Base-by-base conservation (phyloP, 2,797 vertebrate genomes). In the Siniperca obscura region DNA sequence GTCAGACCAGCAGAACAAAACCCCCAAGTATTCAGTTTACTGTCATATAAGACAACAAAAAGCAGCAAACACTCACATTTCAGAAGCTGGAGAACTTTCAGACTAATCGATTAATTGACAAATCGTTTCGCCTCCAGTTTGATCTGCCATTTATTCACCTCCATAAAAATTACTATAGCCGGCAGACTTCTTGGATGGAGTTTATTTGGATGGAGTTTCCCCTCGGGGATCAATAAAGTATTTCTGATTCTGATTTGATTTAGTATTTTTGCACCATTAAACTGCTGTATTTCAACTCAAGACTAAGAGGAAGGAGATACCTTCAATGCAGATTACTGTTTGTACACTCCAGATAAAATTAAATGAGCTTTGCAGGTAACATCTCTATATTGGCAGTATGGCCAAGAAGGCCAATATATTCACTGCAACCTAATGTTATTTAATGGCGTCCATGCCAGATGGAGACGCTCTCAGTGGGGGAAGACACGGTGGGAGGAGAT, bases 381-480 rank as follows among this genome's bases (percentile, higher is more conserved):
- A 84, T 81, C 73, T 82, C 55, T 44, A n/a, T 44, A 22, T 59
- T 34, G 69, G 55, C 82, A 34, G 64, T 30, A 14, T 62, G 64
- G 30, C 56, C 75, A n/a, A n/a, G 22, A 11, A 67, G 64, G 30
- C 56, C 78, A n/a, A n/a, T 25, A 59, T 7, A 71, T 74, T 77
- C 44, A 8, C 3, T 6, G 53, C 1, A 3, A 70, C 73, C 48
- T 14, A 55, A 78, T 69, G 78, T 83, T 71, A 46, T 69, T 86
- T 77, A 71, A 65, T 10, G 16, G 50, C 16, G 62, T 53, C 76
- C 42, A 2, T 1, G 12, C 52, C 83, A 87, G 86, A 82, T 80
- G 83, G 86, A 70, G 70, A 50, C 42, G 62, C 72, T 61, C 64
- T 9, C 86, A 22, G 78, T 38, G 50, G 83, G 80, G 19, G 70